Base-by-base conservation (phyloP, 2,888 invertebrate species). In the Ceramica pisi region DNA sequence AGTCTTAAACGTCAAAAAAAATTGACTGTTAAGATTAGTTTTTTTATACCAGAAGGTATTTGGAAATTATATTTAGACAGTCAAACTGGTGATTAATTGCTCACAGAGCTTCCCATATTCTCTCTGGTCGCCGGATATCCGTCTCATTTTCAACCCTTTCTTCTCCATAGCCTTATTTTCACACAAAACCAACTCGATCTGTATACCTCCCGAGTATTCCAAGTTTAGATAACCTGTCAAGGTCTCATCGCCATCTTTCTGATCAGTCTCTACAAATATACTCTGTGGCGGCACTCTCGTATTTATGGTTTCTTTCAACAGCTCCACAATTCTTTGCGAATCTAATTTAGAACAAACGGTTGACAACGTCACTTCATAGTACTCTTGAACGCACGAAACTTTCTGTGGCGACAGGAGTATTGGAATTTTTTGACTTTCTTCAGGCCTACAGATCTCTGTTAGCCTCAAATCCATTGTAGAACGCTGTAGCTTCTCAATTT, bases 81-180 rank as follows among this genome's bases (percentile, higher is more conserved):
- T 98, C 96, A 98, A 97, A 90, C 98, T 98, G 63, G 98, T 98
- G 74, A 98, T 98, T 86, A 99, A 94, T 93, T 98, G 98, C 90
- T 98, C 98, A 92, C 98, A 98, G 53, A 98, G 96, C 92, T 98
- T 98, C 78, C 98, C 98, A 90, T 98, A 98, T 90, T 98, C 98
- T 84, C 97, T 96, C 92, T 98, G 98, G 92, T 99, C 98, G 8
- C 98, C 98, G 0, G 98, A 98, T 86, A 99, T 98, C 88, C 98
- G 95, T 68, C 98, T 95, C 97, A 99, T 97, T 86, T 98, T 98
- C 86, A 98, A 96, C 10, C 98, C 98, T 85, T 98, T 98, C 63
- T 97, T 97, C 88, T 97, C 97, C 88, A 97, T 96, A 53, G 96
- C 94, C 87, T 97, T 97, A 80, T 97, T 97, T 86, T 98, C 97